Evolutionary conservation across 2,888 invertebrate species (phyloP).

Genomic region (Drosophila ustulata): DNA sequence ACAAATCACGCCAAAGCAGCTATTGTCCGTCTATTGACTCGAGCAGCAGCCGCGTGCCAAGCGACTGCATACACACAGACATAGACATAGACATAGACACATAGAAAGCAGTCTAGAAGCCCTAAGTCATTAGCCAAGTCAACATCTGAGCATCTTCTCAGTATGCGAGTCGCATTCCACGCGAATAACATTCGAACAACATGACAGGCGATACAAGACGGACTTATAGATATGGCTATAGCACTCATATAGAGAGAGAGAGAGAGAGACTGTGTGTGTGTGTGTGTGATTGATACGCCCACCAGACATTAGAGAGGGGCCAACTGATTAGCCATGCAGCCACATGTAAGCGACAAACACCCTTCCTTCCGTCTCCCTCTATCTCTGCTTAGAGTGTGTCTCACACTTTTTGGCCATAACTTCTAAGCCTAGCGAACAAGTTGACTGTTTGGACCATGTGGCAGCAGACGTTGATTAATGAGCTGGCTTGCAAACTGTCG

Average conservation of each 20-base stretch:
- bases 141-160: constrained; percentile 28
- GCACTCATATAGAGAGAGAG: no score
- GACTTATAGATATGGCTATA: background rate
- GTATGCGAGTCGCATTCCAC: constrained; percentile 59
- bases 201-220: constrained; percentile 59
- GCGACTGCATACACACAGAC: no score
- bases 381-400: background rate
- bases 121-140: constrained; percentile 10
- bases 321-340: constrained; percentile 67
- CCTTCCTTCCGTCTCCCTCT: background rate
- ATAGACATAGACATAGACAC: background rate
- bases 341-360: constrained; percentile 32
- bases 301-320: constrained; percentile 48
- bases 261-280: constrained; percentile 1
- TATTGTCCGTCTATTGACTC: background rate
- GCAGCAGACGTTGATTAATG: constrained; percentile 72
- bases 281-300: constrained; percentile 70
- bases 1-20: constrained; percentile 41
- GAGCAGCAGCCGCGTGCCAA: constrained; percentile 31
- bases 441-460: constrained; percentile 37
- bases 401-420: constrained; percentile 24
- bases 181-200: constrained; percentile 67
- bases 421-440: constrained; percentile 41
- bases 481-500: constrained; percentile 65
- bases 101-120: background rate